Evolutionary conservation across 2,113 vertebrate genomes (phyloP), one percentile per base, ranked within the genome.

Genomic region (Prunella himalayana): DNA sequence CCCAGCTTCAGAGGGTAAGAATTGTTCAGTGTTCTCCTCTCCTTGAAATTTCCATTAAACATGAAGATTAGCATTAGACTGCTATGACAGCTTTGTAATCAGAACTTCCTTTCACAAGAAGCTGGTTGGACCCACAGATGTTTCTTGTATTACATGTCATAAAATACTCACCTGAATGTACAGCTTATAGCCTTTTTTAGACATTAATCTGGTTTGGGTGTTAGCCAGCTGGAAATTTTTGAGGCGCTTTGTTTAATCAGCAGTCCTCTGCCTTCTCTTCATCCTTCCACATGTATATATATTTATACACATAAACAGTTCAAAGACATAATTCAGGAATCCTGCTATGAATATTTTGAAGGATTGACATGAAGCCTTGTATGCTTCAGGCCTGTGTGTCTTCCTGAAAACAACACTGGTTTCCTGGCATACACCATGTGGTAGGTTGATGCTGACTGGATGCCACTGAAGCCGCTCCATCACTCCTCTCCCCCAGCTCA

Each of bases 121-220:
- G 66, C 12, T 50, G 45, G 11, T 35, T 85, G 69, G 49, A 95
- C 44, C 42, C 80, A 63, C 72, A 90, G 47, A 66, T 50, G 41
- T 56, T 81, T 88, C 60, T 78, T 90, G 23, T 63, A 73, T 49
- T 66, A 63, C 12, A 28, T 35, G 54, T 31, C 30, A 79, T 64
- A 80, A 65, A 88, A 82, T 35, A 69, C 22, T 76, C 85, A 96
- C 85, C 75, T 96, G 71, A 88, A 91, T 45, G 45, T 42, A 88
- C 23, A 93, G 45, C 87, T 69, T 65, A 31, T 54, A 85, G 54
- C 33, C 37, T 73, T 86, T 73, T 76, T 73, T 23, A 77, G 78
- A 53, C 1, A 4, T 37, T 57, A 82, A 61, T 73, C 57, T 88
- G 23, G 5, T 41, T 49, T 79, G 65, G 13, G 22, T 71, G 41